phyloP scores from a whole-genome alignment of 2,888 invertebrate species.

The Magallana nippona region DNA sequence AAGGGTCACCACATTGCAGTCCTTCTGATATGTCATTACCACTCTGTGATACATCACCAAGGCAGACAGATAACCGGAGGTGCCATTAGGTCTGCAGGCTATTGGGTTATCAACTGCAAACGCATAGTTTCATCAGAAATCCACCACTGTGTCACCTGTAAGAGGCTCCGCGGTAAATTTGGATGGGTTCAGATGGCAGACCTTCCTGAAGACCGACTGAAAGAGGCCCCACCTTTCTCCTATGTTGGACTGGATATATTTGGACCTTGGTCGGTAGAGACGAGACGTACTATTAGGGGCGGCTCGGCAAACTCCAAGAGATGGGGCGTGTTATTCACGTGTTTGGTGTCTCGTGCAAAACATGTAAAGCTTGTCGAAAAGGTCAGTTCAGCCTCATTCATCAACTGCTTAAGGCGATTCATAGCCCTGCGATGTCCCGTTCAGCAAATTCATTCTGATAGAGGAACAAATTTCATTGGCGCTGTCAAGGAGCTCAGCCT shows the following conservation, averaged over 20 bases:
- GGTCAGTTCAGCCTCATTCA: too few relatives aligned
- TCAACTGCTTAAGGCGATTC: constrained; percentile 24
- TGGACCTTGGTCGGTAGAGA: constrained; percentile 48
- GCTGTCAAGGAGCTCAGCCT: neutral
- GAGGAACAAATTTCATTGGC: constrained; percentile 46
- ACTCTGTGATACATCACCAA: constrained; percentile 52
- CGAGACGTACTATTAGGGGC: constrained; percentile 46
- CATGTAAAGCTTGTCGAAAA: too few relatives aligned
- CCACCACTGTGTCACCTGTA: constrained; percentile 46
- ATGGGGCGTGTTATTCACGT: constrained; percentile 56
- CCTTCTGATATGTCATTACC: constrained; percentile 53
- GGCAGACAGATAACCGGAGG: constrained; percentile 55
- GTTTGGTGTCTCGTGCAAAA: neutral
- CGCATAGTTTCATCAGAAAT: constrained; percentile 47
- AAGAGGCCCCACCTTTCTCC: constrained; percentile 52
- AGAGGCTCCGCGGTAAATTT: constrained; percentile 43
- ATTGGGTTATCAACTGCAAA: constrained; percentile 51
- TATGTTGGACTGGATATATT: constrained; percentile 53
- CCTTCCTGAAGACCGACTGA: constrained; percentile 49
- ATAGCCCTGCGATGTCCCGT: constrained; percentile 40
- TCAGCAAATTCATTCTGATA: constrained; percentile 32
- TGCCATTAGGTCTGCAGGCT: constrained; percentile 50
- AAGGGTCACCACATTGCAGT: constrained; percentile 41
- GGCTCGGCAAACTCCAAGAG: constrained; percentile 47
- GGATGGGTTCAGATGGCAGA: constrained; percentile 42